Evolutionary conservation across 2,113 vertebrate genomes (phyloP), one percentile per base, ranked within the genome.

Genomic region (Brachyhypopomus gauderio): DNA sequence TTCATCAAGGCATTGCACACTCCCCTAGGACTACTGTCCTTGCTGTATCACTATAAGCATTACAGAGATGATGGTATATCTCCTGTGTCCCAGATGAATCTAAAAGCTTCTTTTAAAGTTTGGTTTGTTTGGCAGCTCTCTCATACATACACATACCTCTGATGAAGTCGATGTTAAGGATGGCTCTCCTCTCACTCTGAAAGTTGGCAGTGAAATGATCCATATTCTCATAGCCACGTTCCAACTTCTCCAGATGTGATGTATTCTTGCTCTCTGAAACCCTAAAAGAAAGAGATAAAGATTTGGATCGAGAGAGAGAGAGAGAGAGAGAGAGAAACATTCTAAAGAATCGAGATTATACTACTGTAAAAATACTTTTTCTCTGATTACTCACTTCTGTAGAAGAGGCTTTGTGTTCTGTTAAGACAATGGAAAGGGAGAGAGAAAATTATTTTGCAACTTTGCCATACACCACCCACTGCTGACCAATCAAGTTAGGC

Each of bases 181-280:
- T 95, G 85, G 96, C 94, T 87, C 89, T 94, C 86, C 95, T 94
- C 93, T 98, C 96, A 83, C 83, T 87, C 12, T 95, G 92, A 81
- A 98, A 94, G 81, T 94, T 95, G 16, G 94, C 93, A 6, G 88
- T 94, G 88, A 97, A 97, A 84, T 96, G 95, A 78, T 93, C 95
- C 97, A 99, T 97, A 45, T 92, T 95, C 90, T 98, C 97, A 87
- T 98, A 98, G 1, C 96, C 97, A 0, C 90, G 92, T 55, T 97
- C 96, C 88, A 98, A 87, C 87, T 97, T 95, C 69, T 99, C 96
- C 90, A 98, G 93, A 79, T 97, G 94, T 88, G 96, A 95, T 55
- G 92, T 94, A 91, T 95, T 91, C 0, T 92, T 95, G 69, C 95
- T 94, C 87, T 96, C 94, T 70, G 89, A 85, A 72, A 99, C 95